phyloP scores from a whole-genome alignment of 2,888 invertebrate species.

The Gisinianus flammeolus region DNA sequence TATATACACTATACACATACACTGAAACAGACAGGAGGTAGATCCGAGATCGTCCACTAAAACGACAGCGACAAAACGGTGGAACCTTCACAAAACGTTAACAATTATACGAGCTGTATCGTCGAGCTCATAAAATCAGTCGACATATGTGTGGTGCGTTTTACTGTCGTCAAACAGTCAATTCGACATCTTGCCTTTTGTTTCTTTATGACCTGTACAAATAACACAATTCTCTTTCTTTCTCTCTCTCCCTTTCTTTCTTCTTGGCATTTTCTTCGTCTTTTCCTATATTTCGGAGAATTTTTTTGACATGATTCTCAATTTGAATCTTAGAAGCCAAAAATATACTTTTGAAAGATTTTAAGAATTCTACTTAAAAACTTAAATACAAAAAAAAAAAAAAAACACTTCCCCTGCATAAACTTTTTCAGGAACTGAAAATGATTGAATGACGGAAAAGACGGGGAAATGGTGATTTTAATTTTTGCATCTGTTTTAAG shows the following conservation, averaged over 20 bases:
- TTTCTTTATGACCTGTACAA: conserved; percentile 38
- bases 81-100: background rate
- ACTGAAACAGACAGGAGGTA: background rate
- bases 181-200: conserved; percentile 33
- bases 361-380: background rate
- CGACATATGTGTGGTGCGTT: conserved; percentile 34
- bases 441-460: background rate
- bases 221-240: conserved; percentile 15
- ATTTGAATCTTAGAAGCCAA: background rate
- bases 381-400: background rate
- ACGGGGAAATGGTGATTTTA: conserved; percentile 13
- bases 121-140: conserved; percentile 32
- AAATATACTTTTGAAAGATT: background rate
- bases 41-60: background rate
- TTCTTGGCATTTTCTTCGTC: background rate
- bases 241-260: background rate
- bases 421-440: background rate
- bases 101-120: conserved; percentile 27
- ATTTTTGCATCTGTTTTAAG: conserved; percentile 12
- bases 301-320: background rate
- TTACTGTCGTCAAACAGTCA: conserved; percentile 32
- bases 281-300: background rate
- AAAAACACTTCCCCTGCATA: background rate
- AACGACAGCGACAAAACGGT: background rate
- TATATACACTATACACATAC: background rate